phyloP scores from a whole-genome alignment of 1,140 invertebrate genomes.

The Pogonomyrmex californicus region DNA sequence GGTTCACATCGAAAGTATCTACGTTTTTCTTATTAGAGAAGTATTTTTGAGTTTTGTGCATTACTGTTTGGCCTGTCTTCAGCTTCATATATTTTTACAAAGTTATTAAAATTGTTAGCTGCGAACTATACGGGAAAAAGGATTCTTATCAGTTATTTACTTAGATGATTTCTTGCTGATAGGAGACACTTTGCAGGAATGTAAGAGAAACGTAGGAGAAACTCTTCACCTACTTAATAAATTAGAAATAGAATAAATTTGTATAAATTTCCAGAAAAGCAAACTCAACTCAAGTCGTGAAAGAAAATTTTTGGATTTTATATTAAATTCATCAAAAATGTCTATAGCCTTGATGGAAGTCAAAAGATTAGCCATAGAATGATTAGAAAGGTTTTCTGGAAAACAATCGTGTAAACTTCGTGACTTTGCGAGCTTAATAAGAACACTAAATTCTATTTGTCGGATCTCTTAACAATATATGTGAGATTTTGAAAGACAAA shows the following conservation, averaged over 20 bases:
- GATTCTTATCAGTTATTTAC: neutral
- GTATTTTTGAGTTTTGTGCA: neutral
- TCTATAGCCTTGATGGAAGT: too few species aligned
- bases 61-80: too few species aligned
- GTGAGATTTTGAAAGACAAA: neutral
- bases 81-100: neutral
- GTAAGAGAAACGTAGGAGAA: neutral
- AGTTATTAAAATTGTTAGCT: neutral
- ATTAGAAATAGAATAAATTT: too few species aligned
- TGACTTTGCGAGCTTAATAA: neutral
- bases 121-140: neutral
- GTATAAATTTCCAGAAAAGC: too few species aligned
- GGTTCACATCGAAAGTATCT: neutral
- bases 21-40: neutral
- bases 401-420: neutral
- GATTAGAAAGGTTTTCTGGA: too few species aligned
- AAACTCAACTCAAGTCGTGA: too few species aligned
- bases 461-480: neutral
- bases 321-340: too few species aligned
- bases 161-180: neutral
- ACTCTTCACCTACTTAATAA: too few species aligned
- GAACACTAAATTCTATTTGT: neutral
- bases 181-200: neutral
- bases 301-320: too few species aligned
- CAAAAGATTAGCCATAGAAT: too few species aligned